Evolutionary conservation across 2,888 invertebrate species (phyloP).

Genomic region (Sinelater perroti): DNA sequence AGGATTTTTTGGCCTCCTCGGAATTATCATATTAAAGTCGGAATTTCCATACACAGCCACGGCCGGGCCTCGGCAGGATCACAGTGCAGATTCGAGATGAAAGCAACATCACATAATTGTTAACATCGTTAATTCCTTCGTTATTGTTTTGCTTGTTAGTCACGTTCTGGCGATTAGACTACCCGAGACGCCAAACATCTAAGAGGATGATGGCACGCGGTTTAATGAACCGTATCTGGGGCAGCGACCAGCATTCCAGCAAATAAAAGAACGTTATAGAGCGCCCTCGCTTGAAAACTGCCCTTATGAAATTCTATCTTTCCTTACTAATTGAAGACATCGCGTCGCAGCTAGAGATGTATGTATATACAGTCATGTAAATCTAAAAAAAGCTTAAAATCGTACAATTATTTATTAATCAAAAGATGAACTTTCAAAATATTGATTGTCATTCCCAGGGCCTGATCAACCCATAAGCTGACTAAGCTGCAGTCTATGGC

Average conservation of each 20-base stretch:
- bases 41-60: conserved; percentile 3
- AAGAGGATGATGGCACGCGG: conserved; percentile 27
- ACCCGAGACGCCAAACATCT: conserved; percentile 33
- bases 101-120: conserved; percentile 21
- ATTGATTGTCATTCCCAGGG: too few relatives aligned
- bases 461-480: too few relatives aligned
- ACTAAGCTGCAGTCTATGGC: too few relatives aligned
- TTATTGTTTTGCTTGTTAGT: conserved; percentile 32
- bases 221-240: conserved; percentile 35
- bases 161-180: conserved; percentile 34
- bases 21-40: background rate
- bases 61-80: background rate
- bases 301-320: too few relatives aligned
- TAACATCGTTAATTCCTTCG: conserved; percentile 29
- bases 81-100: conserved; percentile 8
- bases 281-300: too few relatives aligned
- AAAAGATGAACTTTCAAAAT: too few relatives aligned
- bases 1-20: too few relatives aligned
- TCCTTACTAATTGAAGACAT: too few relatives aligned
- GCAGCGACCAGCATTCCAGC: conserved; percentile 8
- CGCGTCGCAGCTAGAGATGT: too few relatives aligned
- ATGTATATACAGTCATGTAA: too few relatives aligned
- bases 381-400: too few relatives aligned
- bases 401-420: too few relatives aligned
- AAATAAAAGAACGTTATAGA: background rate